phyloP scores from a whole-genome alignment of 2,797 vertebrate genomes.

The Melanotaenia nigrans region DNA sequence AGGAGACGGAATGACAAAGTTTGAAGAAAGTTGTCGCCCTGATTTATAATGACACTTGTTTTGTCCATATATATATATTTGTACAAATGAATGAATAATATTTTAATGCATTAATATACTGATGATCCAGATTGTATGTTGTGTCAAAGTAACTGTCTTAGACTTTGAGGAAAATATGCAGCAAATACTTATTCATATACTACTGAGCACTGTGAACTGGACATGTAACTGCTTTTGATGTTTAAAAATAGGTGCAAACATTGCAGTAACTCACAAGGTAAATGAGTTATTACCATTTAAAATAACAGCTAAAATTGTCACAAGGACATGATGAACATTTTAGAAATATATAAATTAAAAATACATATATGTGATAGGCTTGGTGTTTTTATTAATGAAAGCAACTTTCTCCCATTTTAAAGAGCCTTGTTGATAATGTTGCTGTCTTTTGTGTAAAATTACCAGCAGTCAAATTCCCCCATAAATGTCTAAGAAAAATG shows the following conservation, averaged over 20 bases:
- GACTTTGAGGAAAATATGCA: no score
- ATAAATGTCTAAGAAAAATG: not conserved
- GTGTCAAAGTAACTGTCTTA: not conserved
- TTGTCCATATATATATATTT: not conserved
- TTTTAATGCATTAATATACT: not conserved
- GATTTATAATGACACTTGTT: not conserved
- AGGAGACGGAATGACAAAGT: not conserved
- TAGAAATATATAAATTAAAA: not conserved
- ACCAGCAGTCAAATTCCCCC: not conserved
- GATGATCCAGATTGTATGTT: not conserved
- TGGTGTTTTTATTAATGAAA: not conserved
- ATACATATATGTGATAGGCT: not conserved
- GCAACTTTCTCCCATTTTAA: not conserved
- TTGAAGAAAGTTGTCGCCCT: not conserved
- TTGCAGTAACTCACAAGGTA: not conserved
- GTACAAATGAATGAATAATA: not conserved
- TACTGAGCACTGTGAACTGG: not conserved
- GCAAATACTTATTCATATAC: not conserved
- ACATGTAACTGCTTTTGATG: not conserved
- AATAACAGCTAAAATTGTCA: not conserved
- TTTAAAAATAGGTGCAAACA: not conserved
- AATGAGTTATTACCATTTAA: not conserved
- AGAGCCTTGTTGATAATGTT: not conserved
- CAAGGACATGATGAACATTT: not conserved
- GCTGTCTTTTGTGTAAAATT: not conserved